phyloP scores from a whole-genome alignment of 2,797 vertebrate genomes.

The Myotis myotis region DNA sequence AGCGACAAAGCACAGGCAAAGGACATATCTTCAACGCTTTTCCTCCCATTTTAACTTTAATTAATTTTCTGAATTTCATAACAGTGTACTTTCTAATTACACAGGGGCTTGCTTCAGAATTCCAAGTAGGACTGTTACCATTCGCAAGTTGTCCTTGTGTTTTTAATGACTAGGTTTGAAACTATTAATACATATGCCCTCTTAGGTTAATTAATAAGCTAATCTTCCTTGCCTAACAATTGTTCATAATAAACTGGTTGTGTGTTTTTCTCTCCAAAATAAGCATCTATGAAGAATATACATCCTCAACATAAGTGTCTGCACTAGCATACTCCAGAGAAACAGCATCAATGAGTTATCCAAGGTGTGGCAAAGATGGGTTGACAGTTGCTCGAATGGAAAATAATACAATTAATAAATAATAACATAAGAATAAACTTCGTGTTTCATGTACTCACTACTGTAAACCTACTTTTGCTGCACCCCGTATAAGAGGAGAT shows the following conservation, averaged over 20 bases:
- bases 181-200: neutral
- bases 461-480: neutral
- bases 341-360: neutral
- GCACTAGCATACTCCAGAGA: neutral
- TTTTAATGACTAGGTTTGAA: neutral
- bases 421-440: neutral
- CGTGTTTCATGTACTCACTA: too few relatives aligned
- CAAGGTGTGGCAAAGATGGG: neutral
- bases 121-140: neutral
- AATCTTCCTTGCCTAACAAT: neutral
- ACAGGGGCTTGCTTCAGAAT: slow-evolving; percentile 22
- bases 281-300: neutral
- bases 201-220: slow-evolving; percentile 29
- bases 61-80: slow-evolving; percentile 61
- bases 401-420: neutral
- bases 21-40: neutral
- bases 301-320: neutral
- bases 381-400: neutral
- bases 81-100: slow-evolving; percentile 52
- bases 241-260: neutral
- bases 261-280: slow-evolving; percentile 13
- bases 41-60: slow-evolving; percentile 60
- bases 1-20: neutral
- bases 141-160: neutral
- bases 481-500: neutral